Evolutionary conservation across 2,888 invertebrate genomes (phyloP).

Genomic region (Gymnocheta viridis): DNA sequence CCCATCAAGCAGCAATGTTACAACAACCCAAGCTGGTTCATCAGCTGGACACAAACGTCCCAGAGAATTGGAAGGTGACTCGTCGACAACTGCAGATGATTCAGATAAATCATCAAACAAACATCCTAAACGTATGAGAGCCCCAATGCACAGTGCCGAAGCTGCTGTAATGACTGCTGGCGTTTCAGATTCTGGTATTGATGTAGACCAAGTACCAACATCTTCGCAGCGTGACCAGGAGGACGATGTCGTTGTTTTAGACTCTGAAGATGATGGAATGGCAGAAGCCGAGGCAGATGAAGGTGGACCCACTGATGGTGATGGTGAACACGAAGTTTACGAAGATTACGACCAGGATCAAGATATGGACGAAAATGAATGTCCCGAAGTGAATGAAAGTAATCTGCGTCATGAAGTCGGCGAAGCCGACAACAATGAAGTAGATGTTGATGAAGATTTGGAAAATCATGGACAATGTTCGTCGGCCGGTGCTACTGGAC

Average conservation of each 20-base stretch:
- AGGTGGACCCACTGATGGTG: conserved; percentile 82
- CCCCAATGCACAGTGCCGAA: conserved; percentile 77
- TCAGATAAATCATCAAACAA: conserved; percentile 80
- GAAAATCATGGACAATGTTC: conserved; percentile 85
- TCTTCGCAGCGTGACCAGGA: conserved; percentile 94
- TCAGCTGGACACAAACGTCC: conserved; percentile 83
- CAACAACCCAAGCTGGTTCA: conserved; percentile 85
- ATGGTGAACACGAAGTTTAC: conserved; percentile 84
- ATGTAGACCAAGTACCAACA: conserved; percentile 92
- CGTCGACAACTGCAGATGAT: conserved; percentile 82
- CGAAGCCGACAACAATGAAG: conserved; percentile 84
- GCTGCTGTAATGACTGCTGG: conserved; percentile 76
- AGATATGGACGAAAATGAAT: conserved; percentile 84
- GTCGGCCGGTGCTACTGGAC: conserved; percentile 80
- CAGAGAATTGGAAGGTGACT: conserved; percentile 84
- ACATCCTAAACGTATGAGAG: conserved; percentile 79
- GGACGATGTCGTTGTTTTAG: conserved; percentile 90
- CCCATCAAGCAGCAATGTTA: conserved; percentile 86
- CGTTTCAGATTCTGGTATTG: conserved; percentile 84
- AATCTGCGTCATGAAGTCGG: conserved; percentile 81
- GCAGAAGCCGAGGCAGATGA: conserved; percentile 83
- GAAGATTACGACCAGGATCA: conserved; percentile 84
- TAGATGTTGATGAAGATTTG: conserved; percentile 86
- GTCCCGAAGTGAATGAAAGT: conserved; percentile 82
- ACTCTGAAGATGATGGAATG: conserved; percentile 85